Conservation (phyloP, 2,797 vertebrate genomes). For the Odontamblyopus lacepedii region DNA sequence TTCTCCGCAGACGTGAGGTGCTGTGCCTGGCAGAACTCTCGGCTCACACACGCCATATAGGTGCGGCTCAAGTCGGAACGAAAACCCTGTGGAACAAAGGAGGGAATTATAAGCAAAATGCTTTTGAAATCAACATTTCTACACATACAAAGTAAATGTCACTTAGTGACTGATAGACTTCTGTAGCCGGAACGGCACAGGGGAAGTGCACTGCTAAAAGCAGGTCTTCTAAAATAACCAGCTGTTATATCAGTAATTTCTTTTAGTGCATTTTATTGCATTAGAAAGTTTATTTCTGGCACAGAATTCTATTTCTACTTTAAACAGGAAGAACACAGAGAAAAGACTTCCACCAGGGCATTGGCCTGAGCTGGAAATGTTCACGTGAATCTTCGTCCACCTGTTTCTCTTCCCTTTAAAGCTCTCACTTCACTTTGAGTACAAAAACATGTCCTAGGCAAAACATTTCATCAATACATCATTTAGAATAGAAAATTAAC, state of each 20-base stretch:
- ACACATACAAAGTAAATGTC: neutral
- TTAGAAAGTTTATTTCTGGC: neutral
- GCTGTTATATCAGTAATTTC: neutral
- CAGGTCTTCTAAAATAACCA: neutral
- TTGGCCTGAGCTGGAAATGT: neutral
- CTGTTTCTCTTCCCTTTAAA: no score
- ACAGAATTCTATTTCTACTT: neutral
- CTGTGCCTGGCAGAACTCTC: constrained; percentile 99
- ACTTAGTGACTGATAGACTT: neutral
- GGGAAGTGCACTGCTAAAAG: neutral
- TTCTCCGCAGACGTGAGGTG: constrained; percentile 94
- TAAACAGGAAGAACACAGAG: neutral
- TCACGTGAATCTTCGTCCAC: neutral
- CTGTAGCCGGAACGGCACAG: neutral
- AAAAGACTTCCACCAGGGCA: neutral
- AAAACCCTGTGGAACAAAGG: constrained; percentile 83
- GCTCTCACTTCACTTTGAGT: neutral
- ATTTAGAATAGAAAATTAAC: neutral
- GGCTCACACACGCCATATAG: constrained; percentile 98
- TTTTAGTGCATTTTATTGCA: neutral
- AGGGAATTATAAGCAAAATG: neutral
- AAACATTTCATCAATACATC: neutral
- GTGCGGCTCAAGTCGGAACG: constrained; percentile 88
- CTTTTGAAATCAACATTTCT: neutral
- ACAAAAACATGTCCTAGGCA: neutral